Base-by-base conservation (phyloP, 2,113 vertebrate genomes). In the Cavia aperea region DNA sequence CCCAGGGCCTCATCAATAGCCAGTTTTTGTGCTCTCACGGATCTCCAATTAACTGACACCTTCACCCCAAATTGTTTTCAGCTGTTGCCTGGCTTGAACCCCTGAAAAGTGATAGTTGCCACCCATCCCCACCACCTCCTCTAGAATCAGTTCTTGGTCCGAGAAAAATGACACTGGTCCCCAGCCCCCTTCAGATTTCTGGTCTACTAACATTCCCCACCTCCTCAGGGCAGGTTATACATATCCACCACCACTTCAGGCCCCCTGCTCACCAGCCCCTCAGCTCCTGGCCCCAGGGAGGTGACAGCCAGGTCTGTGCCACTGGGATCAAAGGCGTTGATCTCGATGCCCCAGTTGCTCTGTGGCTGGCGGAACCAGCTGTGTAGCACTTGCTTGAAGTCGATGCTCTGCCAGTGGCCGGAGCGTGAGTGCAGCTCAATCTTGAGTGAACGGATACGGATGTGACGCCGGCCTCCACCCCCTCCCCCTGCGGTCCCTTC, bases 321-420 rank as follows among this genome's bases (percentile, higher is more conserved):
- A 89, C 98, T 99, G 97, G 99, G 99, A 70, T 99, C 99, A 91
- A 99, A 99, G 97, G 99, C 99, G 95, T 99, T 99, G 98, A 99
- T 99, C 98, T 99, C 99, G 93, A 99, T 99, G 90, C 99, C 99
- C 99, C 99, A 99, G 96, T 99, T 99, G 98, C 98, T 99, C 96
- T 99, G 99, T 0, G 99, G 99, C 97, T 99, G 99, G 97, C 99
- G 99, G 98, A 99, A 99, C 99, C 99, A 99, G 98, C 99, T 99
- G 97, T 99, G 99, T 97, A 99, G 97, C 84, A 99, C 99, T 87
- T 99, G 99, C 97, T 99, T 99, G 98, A 99, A 99, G 98, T 99
- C 99, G 95, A 99, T 99, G 97, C 99, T 99, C 97, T 99, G 99
- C 99, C 99, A 99, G 98, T 99, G 99, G 87, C 99, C 99, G 0